Percentiles rank a stretch among this genome's conserved stretches.
phyloP scores from a whole-genome alignment of 2,888 invertebrate species.

The Drosophila mercatorum region DNA sequence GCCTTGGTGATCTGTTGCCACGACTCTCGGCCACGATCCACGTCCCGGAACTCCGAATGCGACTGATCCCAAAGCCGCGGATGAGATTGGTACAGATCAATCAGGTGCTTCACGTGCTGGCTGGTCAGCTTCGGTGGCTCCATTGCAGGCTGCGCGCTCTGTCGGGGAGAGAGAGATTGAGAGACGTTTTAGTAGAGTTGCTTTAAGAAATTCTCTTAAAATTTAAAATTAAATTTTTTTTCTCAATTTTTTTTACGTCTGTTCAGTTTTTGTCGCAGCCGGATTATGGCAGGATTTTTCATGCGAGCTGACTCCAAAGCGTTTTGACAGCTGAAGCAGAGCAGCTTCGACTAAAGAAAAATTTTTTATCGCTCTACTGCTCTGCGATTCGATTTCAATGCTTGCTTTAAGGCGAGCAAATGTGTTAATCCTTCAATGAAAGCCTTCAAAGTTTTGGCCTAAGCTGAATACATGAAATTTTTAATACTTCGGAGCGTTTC shows the following conservation, averaged over 20 bases:
- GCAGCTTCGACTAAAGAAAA: too few species aligned
- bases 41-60: conserved; percentile 71
- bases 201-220: not conserved
- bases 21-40: conserved; percentile 68
- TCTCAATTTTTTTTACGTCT: not conserved
- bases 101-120: conserved; percentile 65
- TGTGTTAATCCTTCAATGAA: too few species aligned
- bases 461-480: not conserved
- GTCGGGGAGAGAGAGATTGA: not conserved
- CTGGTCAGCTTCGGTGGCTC: conserved; percentile 61
- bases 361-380: too few species aligned
- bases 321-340: too few species aligned
- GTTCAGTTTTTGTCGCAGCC: not conserved
- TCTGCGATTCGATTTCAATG: too few species aligned
- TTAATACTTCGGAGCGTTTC: not conserved
- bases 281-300: not conserved
- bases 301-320: too few species aligned
- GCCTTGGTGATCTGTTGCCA: conserved; percentile 69
- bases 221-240: not conserved
- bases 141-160: conserved; percentile 28
- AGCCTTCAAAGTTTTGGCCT: not conserved
- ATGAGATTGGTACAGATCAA: conserved; percentile 68
- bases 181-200: not conserved
- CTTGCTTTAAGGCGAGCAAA: too few species aligned
- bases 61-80: conserved; percentile 77